Conservation (phyloP, 2,888 invertebrate species). For the Synanthedon tipuliformis region DNA sequence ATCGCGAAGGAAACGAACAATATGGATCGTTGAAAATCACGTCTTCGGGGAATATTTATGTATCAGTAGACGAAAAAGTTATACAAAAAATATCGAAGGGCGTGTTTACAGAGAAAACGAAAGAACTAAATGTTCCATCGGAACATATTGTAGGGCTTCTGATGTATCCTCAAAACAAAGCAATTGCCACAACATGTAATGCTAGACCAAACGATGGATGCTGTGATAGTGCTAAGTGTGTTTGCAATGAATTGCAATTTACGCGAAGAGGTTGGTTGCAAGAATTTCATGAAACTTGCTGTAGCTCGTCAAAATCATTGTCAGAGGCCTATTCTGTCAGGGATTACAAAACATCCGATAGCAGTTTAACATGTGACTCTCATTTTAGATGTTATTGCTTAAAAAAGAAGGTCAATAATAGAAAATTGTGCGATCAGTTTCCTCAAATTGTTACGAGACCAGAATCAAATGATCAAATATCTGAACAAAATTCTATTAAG, state of each 20-base stretch:
- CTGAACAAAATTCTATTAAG: slow-evolving; percentile 5
- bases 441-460: slow-evolving; percentile 25
- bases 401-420: not conserved
- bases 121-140: slow-evolving; percentile 3
- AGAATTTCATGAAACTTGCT: not conserved
- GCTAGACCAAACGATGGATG: slow-evolving; percentile 10
- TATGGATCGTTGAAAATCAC: slow-evolving; percentile 35
- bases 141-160: slow-evolving; percentile 12
- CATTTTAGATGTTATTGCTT: not conserved
- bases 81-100: slow-evolving; percentile 12
- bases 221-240: slow-evolving; percentile 25
- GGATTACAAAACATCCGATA: not conserved
- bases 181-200: slow-evolving; percentile 25
- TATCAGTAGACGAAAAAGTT: slow-evolving; percentile 23
- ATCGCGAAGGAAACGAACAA: slow-evolving; percentile 11
- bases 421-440: not conserved
- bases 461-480: slow-evolving; percentile 8
- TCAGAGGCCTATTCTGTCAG: not conserved
- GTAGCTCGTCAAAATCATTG: not conserved
- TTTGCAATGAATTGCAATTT: slow-evolving; percentile 16
- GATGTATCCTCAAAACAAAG: slow-evolving; percentile 17
- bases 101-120: slow-evolving; percentile 3
- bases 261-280: not conserved
- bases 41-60: slow-evolving; percentile 34
- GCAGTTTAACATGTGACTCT: not conserved